Percentiles rank a stretch among this genome's conserved stretches.
Conservation (phyloP, 2,113 vertebrate species). For the Cyphomyrus plagiostoma region DNA sequence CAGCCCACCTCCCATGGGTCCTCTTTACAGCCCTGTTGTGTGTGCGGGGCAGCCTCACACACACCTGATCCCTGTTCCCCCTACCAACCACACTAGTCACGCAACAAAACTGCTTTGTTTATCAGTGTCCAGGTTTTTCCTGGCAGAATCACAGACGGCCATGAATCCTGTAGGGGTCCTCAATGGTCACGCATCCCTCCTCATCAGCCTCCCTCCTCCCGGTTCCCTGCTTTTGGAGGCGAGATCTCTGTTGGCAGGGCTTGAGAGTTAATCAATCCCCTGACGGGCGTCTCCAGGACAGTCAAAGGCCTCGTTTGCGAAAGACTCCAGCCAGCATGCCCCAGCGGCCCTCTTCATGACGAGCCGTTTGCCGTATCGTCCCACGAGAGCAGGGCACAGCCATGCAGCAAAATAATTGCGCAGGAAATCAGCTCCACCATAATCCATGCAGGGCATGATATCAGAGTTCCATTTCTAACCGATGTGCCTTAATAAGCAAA, state of each 20-base stretch:
- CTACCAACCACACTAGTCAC: not conserved
- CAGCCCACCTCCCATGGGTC: constrained; percentile 1
- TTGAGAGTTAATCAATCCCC: constrained; percentile 5
- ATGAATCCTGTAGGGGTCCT: not conserved
- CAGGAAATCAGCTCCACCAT: not conserved
- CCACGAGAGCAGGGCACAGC: not conserved
- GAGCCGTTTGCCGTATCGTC: not conserved
- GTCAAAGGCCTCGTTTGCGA: constrained; percentile 18
- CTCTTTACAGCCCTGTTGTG: not conserved
- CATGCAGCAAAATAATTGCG: not conserved
- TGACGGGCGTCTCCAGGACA: not conserved
- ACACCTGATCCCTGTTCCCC: not conserved
- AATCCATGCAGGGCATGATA: not conserved
- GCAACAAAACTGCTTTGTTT: not conserved
- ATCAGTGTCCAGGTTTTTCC: no score
- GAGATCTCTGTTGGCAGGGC: constrained; percentile 16
- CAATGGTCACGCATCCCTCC: not conserved
- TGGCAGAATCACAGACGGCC: not conserved
- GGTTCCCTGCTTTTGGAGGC: not conserved
- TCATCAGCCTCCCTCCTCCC: not conserved
- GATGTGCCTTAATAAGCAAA: not conserved
- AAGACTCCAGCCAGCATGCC: not conserved
- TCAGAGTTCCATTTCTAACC: not conserved
- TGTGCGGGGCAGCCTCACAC: not conserved
- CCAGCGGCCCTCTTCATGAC: not conserved